Base-by-base conservation (phyloP, 2,797 vertebrate species). In the Macroramphosus scolopax region DNA sequence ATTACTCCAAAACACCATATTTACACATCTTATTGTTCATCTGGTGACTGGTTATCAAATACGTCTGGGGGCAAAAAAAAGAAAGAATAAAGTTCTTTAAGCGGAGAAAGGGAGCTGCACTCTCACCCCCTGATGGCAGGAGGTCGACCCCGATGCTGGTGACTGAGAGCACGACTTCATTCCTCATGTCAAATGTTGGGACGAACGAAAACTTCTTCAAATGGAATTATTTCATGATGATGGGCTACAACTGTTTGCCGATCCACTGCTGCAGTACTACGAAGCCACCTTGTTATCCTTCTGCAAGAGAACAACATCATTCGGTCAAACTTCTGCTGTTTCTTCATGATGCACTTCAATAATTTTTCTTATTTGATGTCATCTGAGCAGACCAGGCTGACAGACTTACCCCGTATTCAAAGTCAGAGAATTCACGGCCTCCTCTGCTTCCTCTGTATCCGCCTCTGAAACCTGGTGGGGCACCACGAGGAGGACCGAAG, bases 201-300 rank as follows among this genome's bases (percentile, higher is more conserved):
- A 90, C 85, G 58, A 74, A 83, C 90, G 83, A 85, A 81, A 71
- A 80, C 74, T 87, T 92, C 83, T 89, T 56, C 81, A 84, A 89
- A 81, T 75, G 67, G 50, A 60, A 63, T 34, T 14, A 56, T 64
- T 68, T 75, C 48, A 72, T 20, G 39, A 79, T 32, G 80, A 90
- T 76, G 85, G 85, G 87, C 84, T 83, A 87, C 84, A 84, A 52
- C 83, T 87, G 80, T 85, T 72, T 67, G 60, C 76, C 50, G 76
- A 81, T 83, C 80, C 72, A 51, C 29, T 55, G 52, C 74, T 65
- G 73, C 68, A 17, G 82, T 68, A 88, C 91, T 97, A 97, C 14
- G 94, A 95, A 61, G 95, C 91, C 90, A 95, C 94, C 86, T 95
- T 98, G 90, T 95, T 97, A 72, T 98, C 95, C 93, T 98, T 98